These are phyloP conservation scores for Smithornis capensis DNA, from an alignment of 2,113 vertebrate genomes.

Conservation along the genomic window DNA sequence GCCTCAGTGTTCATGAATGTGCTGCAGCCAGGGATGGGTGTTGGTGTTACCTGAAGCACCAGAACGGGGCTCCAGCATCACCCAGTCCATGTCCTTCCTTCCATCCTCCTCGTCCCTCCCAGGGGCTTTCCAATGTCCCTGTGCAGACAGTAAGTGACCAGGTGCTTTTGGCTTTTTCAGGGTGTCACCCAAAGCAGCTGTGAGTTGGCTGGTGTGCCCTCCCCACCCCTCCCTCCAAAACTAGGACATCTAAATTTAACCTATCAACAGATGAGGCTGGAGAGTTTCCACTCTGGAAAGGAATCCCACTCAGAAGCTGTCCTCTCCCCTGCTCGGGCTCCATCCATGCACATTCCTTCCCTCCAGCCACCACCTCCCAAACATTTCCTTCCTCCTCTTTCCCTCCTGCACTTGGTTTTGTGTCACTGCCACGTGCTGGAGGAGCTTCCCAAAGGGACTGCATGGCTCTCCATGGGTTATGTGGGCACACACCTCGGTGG, in stretches of 20 bases:
- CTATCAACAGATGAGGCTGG: constrained; percentile 27
- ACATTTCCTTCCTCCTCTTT: background rate
- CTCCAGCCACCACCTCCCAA: rapidly evolving
- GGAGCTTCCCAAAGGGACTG: background rate
- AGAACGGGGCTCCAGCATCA: background rate
- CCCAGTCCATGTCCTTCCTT: rapidly evolving
- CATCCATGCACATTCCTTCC: background rate
- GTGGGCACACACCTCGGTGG: rapidly evolving
- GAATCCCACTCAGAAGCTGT: constrained; percentile 24
- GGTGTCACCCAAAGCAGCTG: constrained; percentile 23
- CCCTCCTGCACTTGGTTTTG: background rate
- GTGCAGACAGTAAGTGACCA: background rate
- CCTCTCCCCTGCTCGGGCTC: background rate
- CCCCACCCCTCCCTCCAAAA: background rate
- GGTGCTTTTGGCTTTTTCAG: background rate
- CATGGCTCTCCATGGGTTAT: rapidly evolving
- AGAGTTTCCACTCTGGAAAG: constrained; percentile 37
- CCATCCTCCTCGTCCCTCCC: background rate
- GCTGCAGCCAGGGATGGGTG: rapidly evolving
- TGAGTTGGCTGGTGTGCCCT: constrained; percentile 3
- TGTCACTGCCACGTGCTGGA: background rate
- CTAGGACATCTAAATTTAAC: constrained; percentile 70
- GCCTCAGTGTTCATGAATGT: background rate
- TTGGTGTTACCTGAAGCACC: background rate
- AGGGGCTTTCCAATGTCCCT: background rate